These are phyloP conservation scores for Protonemura montana DNA, from an alignment of 2,888 invertebrate species.

Conservation along the genomic window DNA sequence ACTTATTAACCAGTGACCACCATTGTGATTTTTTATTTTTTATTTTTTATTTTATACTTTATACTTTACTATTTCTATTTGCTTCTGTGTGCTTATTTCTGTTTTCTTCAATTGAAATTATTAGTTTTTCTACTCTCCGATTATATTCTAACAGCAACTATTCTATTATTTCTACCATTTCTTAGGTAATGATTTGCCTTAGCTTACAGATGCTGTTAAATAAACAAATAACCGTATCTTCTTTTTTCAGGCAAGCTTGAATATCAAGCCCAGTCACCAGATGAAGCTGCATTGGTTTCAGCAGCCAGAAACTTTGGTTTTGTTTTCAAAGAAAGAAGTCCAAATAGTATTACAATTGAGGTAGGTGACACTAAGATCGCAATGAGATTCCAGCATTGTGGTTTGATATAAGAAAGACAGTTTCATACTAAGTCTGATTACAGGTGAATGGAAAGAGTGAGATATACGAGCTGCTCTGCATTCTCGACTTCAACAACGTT, in stretches of 20 bases:
- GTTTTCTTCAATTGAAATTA: too few species aligned
- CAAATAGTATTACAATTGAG: slow-evolving; percentile 91
- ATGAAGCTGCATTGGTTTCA: slow-evolving; percentile 95
- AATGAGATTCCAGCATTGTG: not conserved
- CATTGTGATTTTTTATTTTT: too few species aligned
- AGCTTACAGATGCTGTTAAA: too few species aligned
- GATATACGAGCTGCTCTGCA: slow-evolving; percentile 91
- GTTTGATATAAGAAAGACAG: not conserved
- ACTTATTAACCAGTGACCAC: too few species aligned
- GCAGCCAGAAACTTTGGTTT: slow-evolving; percentile 99
- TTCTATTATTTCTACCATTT: too few species aligned
- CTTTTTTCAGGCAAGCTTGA: slow-evolving; percentile 66
- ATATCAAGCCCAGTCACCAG: slow-evolving; percentile 96
- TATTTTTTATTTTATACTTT: too few species aligned
- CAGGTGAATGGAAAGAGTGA: slow-evolving; percentile 69
- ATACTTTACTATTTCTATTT: not conserved
- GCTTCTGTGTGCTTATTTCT: too few species aligned
- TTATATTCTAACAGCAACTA: too few species aligned
- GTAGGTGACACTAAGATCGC: slow-evolving; percentile 60
- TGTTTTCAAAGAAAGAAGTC: slow-evolving; percentile 92
- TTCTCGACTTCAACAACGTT: slow-evolving; percentile 99
- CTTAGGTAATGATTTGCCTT: too few species aligned
- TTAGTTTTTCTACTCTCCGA: too few species aligned
- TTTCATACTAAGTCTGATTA: not conserved
- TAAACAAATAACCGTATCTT: not conserved